Evolutionary conservation across 2,888 invertebrate genomes (phyloP).

Genomic region (Helicoverpa assulta): DNA sequence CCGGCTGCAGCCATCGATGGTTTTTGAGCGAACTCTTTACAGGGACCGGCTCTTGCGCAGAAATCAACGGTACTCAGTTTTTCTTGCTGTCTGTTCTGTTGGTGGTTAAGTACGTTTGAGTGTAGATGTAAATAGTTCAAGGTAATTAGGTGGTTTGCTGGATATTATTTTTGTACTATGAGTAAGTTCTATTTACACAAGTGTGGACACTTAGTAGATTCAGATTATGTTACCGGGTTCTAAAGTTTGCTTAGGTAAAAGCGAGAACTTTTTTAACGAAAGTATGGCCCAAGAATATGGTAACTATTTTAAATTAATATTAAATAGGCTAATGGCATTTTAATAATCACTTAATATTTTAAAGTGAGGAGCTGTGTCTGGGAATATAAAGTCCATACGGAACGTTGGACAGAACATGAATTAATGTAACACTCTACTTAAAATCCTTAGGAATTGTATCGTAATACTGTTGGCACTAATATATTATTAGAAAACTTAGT

Average conservation of each 20-base stretch:
- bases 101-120: slow-evolving; percentile 4
- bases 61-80: slow-evolving; percentile 58
- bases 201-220: no score
- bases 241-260: no score
- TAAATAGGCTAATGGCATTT: no score
- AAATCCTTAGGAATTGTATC: not conserved
- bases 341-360: no score
- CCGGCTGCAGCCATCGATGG: slow-evolving; percentile 55
- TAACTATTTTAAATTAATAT: no score
- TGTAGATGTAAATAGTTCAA: not conserved
- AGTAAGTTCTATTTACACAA: no score
- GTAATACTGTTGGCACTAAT: not conserved
- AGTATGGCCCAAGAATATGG: no score
- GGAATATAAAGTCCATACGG: no score
- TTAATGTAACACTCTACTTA: not conserved
- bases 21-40: slow-evolving; percentile 58
- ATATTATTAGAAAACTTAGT: not conserved
- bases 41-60: slow-evolving; percentile 49
- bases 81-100: slow-evolving; percentile 29
- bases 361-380: no score
- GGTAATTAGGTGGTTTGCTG: no score
- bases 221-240: no score
- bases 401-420: not conserved
- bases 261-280: no score
- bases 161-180: not conserved